A percentile compares a stretch with the other conserved stretches of the same genome.
Conservation (phyloP, 2,113 vertebrate species). For the Erinaceus europaeus region DNA sequence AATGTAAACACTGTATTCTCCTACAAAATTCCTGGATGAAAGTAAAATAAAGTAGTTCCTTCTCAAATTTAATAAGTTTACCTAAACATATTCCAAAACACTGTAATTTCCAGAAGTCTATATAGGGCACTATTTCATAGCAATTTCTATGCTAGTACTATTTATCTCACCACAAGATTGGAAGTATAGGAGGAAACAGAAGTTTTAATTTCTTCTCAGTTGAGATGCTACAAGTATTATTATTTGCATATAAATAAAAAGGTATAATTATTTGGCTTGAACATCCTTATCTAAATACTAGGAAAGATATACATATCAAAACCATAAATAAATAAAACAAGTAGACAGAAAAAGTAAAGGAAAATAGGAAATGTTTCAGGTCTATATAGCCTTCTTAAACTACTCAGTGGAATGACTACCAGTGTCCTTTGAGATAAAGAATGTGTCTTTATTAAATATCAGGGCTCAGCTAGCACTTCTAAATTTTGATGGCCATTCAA, state of each 20-base stretch:
- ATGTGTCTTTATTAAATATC: neutral
- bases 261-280: neutral
- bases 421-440: neutral
- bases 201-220: neutral
- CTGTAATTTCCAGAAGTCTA: neutral
- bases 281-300: neutral
- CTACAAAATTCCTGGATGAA: neutral
- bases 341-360: neutral
- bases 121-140: neutral
- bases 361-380: neutral
- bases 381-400: neutral
- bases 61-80: slow-evolving; percentile 3
- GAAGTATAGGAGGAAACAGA: neutral
- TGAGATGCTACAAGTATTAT: neutral
- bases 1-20: neutral
- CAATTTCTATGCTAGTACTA: neutral
- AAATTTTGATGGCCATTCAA: neutral
- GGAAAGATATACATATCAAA: neutral
- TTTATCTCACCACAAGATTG: neutral
- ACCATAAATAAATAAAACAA: neutral
- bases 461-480: neutral
- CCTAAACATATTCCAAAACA: neutral
- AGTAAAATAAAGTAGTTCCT: neutral
- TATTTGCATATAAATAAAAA: slow-evolving; percentile 16
- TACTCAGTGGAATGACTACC: neutral